Conservation (phyloP, 2,113 vertebrate genomes). For the Noctilio leporinus region DNA sequence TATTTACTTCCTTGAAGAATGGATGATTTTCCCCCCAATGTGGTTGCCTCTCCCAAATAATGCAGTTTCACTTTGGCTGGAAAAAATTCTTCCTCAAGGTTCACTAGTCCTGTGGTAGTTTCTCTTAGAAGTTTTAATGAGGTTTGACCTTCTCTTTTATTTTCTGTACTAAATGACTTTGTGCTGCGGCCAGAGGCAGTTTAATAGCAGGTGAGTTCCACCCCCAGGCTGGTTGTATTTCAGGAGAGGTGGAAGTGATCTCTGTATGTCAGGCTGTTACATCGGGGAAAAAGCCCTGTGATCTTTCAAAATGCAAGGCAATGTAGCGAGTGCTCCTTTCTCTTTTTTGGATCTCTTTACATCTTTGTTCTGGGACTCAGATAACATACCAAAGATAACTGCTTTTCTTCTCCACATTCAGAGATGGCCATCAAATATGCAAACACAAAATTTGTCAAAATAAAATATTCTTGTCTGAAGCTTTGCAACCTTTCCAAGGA, state of each 20-base stretch:
- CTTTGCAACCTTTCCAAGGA: slow-evolving; percentile 25
- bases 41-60: background rate
- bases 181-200: slow-evolving; percentile 37
- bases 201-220: slow-evolving; percentile 61
- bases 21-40: too few species aligned
- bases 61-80: background rate
- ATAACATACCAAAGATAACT: background rate
- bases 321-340: slow-evolving; percentile 25
- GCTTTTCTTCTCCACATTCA: background rate
- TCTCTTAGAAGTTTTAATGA: slow-evolving; percentile 58
- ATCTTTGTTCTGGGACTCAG: slow-evolving; percentile 31
- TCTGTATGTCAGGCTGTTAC: slow-evolving; percentile 47
- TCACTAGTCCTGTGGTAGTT: slow-evolving; percentile 27
- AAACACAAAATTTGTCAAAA: slow-evolving; percentile 41
- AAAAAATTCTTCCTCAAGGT: background rate
- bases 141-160: slow-evolving; percentile 71
- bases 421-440: slow-evolving; percentile 9
- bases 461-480: slow-evolving; percentile 39
- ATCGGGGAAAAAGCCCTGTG: slow-evolving; percentile 54
- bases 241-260: slow-evolving; percentile 59
- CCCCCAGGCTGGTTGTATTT: slow-evolving; percentile 59
- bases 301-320: slow-evolving; percentile 58
- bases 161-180: slow-evolving; percentile 55
- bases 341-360: slow-evolving; percentile 49
- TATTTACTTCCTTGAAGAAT: background rate